phyloP scores from a whole-genome alignment of 2,797 vertebrate genomes.

The Gobio occitaniae region DNA sequence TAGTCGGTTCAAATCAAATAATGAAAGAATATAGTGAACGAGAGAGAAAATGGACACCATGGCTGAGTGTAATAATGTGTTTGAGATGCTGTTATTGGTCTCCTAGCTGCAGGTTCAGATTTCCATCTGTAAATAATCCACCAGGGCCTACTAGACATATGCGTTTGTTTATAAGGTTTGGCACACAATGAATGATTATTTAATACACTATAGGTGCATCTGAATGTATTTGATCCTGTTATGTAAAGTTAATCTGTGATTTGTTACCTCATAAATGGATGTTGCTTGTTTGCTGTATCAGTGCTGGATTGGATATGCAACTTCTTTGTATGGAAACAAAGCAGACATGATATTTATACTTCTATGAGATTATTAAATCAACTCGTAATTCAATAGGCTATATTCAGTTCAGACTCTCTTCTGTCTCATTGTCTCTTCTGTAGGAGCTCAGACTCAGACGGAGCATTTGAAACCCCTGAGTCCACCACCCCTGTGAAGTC shows the following conservation, averaged over 20 bases:
- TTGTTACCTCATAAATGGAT: conserved; percentile 16
- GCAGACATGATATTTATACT: not conserved
- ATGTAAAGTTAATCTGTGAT: not conserved
- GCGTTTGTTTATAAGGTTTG: conserved; percentile 31
- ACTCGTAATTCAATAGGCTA: conserved; percentile 2
- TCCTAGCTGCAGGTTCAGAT: conserved; percentile 67
- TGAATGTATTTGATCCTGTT: conserved; percentile 12
- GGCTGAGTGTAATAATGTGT: conserved; percentile 44
- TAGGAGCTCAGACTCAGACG: conserved; percentile 99
- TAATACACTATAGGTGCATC: not conserved
- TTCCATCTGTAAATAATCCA: conserved; percentile 54
- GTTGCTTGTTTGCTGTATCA: conserved; percentile 1
- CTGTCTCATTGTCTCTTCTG: conserved; percentile 23
- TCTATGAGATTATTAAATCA: not conserved
- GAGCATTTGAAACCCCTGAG: conserved; percentile 97
- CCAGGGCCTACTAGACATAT: conserved; percentile 47
- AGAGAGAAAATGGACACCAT: conserved; percentile 1
- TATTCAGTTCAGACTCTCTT: conserved; percentile 45
- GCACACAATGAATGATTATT: conserved; percentile 17
- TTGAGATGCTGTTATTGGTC: conserved; percentile 58
- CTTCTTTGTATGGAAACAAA: not conserved
- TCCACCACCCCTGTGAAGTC: conserved; percentile 96
- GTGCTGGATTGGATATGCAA: not conserved
- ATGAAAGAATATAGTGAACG: conserved; percentile 26
- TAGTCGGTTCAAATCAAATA: not conserved